Evolutionary conservation across 2,113 vertebrate species (phyloP).

Genomic region (Eurystomus gularis): DNA sequence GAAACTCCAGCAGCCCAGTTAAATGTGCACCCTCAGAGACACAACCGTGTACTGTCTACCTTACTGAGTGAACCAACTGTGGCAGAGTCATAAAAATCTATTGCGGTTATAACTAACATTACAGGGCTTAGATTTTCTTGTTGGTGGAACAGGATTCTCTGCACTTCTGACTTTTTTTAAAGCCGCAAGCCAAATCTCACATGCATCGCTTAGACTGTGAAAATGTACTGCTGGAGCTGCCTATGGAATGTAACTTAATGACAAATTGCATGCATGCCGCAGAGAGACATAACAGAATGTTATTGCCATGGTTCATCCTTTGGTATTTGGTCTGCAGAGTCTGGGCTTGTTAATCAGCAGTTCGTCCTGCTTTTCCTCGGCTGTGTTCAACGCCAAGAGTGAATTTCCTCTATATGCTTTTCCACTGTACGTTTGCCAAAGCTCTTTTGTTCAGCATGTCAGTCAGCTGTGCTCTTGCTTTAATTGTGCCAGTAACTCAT

Average conservation of each 20-base stretch:
- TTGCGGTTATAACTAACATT: background rate
- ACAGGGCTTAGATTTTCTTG: background rate
- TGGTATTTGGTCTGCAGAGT: conserved; percentile 6
- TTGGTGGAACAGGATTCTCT: background rate
- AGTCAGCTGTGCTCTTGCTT: conserved; percentile 26
- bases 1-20: background rate
- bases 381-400: background rate
- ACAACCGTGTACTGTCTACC: background rate
- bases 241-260: background rate
- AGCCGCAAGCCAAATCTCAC: background rate
- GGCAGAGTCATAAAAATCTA: background rate
- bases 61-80: background rate
- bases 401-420: conserved; percentile 23
- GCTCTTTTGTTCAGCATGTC: conserved; percentile 11
- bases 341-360: conserved; percentile 31
- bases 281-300: conserved; percentile 19
- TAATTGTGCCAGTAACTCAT: conserved; percentile 24
- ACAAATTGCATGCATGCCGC: background rate
- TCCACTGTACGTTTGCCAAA: conserved; percentile 10
- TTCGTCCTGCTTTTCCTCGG: background rate
- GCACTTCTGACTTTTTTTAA: background rate
- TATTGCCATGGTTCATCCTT: conserved; percentile 39
- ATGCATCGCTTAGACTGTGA: background rate
- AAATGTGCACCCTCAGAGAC: background rate
- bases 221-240: conserved; percentile 18